Percentiles rank a stretch among this genome's conserved stretches.
These are phyloP conservation scores for Melolontha melolontha DNA, from an alignment of 2,888 invertebrate species.

Conservation along the genomic window DNA sequence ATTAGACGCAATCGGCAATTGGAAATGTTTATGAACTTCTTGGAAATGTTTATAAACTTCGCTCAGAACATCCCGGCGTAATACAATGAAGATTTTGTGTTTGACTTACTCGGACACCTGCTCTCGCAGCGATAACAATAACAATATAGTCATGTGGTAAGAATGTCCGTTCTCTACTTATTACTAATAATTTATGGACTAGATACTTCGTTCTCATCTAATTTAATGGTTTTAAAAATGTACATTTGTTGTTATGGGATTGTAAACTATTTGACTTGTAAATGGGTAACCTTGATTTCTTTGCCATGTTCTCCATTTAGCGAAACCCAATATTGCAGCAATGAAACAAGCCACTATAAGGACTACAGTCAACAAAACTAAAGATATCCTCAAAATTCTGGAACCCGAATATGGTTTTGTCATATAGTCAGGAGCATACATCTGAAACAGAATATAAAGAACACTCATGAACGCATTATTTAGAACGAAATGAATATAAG, in stretches of 20 bases:
- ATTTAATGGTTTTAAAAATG: slow-evolving; percentile 31
- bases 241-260: slow-evolving; percentile 53
- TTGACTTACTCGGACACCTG: too few relatives aligned
- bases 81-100: too few relatives aligned
- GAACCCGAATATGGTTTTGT: slow-evolving; percentile 20
- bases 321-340: slow-evolving; percentile 54
- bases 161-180: too few relatives aligned
- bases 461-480: too few relatives aligned
- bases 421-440: slow-evolving; percentile 26
- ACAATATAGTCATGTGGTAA: too few relatives aligned
- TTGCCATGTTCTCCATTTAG: slow-evolving; percentile 52
- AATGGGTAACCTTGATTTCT: slow-evolving; percentile 56
- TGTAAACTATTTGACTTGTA: slow-evolving; percentile 58
- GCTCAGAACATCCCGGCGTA: too few relatives aligned
- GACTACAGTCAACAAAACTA: slow-evolving; percentile 55
- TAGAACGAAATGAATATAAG: too few relatives aligned
- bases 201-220: background rate
- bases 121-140: too few relatives aligned
- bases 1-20: too few relatives aligned
- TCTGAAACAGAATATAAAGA: slow-evolving; percentile 14
- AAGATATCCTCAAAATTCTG: slow-evolving; percentile 53
- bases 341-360: slow-evolving; percentile 52
- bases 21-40: too few relatives aligned
- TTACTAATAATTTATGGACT: slow-evolving; percentile 7
- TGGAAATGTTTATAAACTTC: too few relatives aligned